These are phyloP conservation scores for Catonia carolina DNA, from an alignment of 2,888 invertebrate species.

Conservation along the genomic window DNA sequence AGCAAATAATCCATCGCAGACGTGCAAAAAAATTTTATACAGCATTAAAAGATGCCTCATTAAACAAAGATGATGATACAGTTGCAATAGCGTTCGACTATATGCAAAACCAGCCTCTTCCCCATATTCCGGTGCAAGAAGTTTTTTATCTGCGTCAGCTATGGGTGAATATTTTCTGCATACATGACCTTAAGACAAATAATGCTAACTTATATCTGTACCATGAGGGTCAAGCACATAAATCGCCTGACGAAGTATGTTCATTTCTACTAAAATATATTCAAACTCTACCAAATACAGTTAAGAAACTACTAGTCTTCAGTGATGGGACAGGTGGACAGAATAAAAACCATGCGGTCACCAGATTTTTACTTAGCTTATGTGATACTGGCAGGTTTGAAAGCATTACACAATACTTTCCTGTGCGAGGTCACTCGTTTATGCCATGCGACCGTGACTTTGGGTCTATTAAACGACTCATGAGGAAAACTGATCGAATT, in stretches of 20 bases:
- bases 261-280: not conserved
- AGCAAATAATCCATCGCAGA: not conserved
- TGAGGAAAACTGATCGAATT: slow-evolving; percentile 8
- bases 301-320: slow-evolving; percentile 2
- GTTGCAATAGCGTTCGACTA: not conserved
- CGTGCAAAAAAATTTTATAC: not conserved
- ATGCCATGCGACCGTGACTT: slow-evolving; percentile 13
- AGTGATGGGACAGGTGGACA: slow-evolving; percentile 8
- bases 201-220: not conserved
- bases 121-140: not conserved
- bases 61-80: not conserved
- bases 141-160: not conserved
- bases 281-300: not conserved
- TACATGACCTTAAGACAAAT: not conserved
- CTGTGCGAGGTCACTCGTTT: slow-evolving; percentile 7
- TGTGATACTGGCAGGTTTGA: slow-evolving; percentile 3
- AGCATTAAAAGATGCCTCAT: not conserved
- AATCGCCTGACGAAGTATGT: not conserved
- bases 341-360: slow-evolving; percentile 4
- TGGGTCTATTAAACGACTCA: not conserved
- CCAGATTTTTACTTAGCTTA: not conserved
- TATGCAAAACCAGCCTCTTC: not conserved
- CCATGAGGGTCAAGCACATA: not conserved
- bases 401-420: slow-evolving; percentile 7
- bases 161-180: not conserved